Base-by-base conservation (phyloP, 2,113 vertebrate genomes). In the Typhlomys cinereus region DNA sequence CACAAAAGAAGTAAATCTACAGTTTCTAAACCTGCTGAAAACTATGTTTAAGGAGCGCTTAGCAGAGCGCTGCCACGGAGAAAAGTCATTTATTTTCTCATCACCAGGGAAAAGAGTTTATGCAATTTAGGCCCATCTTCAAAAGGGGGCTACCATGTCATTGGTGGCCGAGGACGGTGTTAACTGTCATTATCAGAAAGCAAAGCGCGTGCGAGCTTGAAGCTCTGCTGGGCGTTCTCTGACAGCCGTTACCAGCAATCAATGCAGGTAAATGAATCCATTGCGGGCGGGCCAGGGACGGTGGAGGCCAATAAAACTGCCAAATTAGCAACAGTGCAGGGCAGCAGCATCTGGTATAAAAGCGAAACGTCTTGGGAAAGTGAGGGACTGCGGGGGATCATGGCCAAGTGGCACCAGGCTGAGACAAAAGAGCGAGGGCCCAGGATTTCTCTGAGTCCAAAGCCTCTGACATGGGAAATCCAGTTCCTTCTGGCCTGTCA, bases 51-150 rank as follows among this genome's bases (percentile, higher is more conserved):
- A 94, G 52, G 95, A 93, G 15, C 61, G 13, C n/a, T 79, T 90
- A 62, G 89, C 66, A 85, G 69, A 90, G 95, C 95, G 74, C 2
- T 0, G 84, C 46, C 76, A n/a, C n/a, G n/a, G 20, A 91, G 78
- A 95, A 91, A 97, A 86, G 94, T 88, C 48, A 97, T 96, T 97
- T 96, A 92, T 96, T 97, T 96, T 96, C 54, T 95, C 90, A 94
- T 94, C 89, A 87, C 18, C 34, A 14, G 83, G 61, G 48, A 95
- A 90, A 23, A 95, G 59, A 71, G 52, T n/a, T n/a, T 67, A 48
- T 1, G 50, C 75, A 14, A 93, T 57, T 92, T 44, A 88, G 93
- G 50, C 48, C 34, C 80, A 34, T 46, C 95, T 97, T 94, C 74
- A 29, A 57, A 89, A 79, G 36, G 50, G 66, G 71, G 78, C 86